Evolutionary conservation across 1,140 invertebrate species (phyloP).

Genomic region (Bilobella aurantiaca): DNA sequence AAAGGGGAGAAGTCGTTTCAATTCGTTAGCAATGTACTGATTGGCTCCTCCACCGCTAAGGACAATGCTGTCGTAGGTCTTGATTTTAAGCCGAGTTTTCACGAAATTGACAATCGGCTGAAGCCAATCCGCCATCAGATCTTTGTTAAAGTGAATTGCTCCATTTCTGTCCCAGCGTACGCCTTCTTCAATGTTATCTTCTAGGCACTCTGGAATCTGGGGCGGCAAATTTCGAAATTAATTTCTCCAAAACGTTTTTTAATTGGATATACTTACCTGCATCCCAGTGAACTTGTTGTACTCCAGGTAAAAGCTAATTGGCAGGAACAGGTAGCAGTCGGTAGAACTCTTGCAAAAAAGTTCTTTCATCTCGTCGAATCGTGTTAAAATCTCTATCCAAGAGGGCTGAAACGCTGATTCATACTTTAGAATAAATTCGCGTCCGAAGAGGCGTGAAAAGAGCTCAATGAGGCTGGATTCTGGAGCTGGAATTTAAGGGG

Average conservation of each 20-base stretch:
- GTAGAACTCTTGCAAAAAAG: conserved; percentile 2
- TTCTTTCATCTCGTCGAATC: conserved; percentile 29
- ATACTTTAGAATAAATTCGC: conserved; percentile 27
- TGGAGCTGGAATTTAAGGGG: conserved; percentile 21
- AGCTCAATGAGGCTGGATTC: conserved; percentile 24
- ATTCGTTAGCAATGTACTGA: conserved; percentile 1
- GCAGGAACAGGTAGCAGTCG: conserved; percentile 26
- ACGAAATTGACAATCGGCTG: conserved; percentile 26
- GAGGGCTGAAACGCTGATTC: conserved; percentile 25
- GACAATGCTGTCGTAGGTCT: conserved; percentile 21
- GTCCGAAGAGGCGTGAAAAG: conserved; percentile 22
- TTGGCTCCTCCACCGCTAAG: conserved; percentile 27
- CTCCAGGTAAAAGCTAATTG: conserved; percentile 28
- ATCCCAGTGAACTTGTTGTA: conserved; percentile 30
- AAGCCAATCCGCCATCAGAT: conserved; percentile 12
- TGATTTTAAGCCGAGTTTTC: conserved; percentile 20
- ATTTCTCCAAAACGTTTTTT: conserved; percentile 7
- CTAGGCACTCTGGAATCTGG: conserved; percentile 15
- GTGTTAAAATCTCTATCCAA: conserved; percentile 28
- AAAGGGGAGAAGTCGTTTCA: neutral
- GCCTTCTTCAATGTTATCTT: conserved; percentile 19
- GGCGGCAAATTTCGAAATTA: neutral
- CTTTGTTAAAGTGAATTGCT: conserved; percentile 16
- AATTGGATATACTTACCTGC: conserved; percentile 17
- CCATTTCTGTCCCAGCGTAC: conserved; percentile 31